These are phyloP conservation scores for Mionectes macconnelli DNA, from an alignment of 2,113 vertebrate genomes.

Conservation along the genomic window DNA sequence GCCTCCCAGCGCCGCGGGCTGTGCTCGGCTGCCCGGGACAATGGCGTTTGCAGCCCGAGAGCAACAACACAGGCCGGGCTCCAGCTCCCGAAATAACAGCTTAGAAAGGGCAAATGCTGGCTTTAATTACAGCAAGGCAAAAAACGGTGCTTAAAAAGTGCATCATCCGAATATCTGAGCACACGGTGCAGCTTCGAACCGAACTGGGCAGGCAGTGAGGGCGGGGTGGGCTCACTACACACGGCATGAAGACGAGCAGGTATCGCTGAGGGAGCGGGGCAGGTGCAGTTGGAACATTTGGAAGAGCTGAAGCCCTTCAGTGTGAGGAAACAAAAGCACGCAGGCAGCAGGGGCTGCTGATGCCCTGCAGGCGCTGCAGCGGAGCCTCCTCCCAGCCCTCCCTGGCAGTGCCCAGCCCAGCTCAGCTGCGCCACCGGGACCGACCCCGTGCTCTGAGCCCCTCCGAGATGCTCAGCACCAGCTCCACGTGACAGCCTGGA, in stretches of 20 bases:
- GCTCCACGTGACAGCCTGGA: background rate
- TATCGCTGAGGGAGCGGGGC: fast-evolving
- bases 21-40: background rate
- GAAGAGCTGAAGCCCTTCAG: background rate
- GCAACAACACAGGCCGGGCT: background rate
- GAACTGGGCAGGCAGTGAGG: fast-evolving
- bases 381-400: background rate
- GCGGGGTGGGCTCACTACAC: fast-evolving
- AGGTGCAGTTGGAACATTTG: fast-evolving
- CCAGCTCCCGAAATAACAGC: slow-evolving; percentile 10
- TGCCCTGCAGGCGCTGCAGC: fast-evolving
- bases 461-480: fast-evolving
- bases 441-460: background rate
- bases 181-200: fast-evolving
- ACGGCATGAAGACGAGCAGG: background rate
- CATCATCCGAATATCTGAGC: background rate
- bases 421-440: background rate
- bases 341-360: background rate
- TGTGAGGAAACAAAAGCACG: fast-evolving
- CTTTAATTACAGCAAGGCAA: slow-evolving; percentile 32
- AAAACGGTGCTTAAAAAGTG: background rate
- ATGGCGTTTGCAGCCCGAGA: slow-evolving; percentile 15
- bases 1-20: background rate
- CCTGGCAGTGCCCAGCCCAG: background rate
- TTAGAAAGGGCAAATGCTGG: slow-evolving; percentile 32